These are phyloP conservation scores for Cheilosia variabilis DNA, from an alignment of 2,888 invertebrate genomes.

Conservation along the genomic window DNA sequence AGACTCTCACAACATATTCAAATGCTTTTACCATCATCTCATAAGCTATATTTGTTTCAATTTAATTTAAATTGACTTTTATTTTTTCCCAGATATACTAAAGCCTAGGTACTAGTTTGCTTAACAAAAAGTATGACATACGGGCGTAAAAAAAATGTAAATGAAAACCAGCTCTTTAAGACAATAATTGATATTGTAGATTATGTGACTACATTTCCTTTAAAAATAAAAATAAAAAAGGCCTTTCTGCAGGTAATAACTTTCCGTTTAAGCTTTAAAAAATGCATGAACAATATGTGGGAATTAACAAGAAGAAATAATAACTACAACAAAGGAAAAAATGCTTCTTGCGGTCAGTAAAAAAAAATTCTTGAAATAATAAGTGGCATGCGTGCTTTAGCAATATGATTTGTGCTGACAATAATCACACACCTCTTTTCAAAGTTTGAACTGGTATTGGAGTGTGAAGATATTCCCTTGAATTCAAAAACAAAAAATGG, in stretches of 20 bases:
- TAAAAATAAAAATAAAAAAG: constrained; percentile 7
- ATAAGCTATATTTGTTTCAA: no score
- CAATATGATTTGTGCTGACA: constrained; percentile 39
- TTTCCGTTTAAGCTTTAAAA: constrained; percentile 13
- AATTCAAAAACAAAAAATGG: no score
- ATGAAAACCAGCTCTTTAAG: constrained; percentile 10
- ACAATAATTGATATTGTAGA: constrained; percentile 28
- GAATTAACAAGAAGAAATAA: neutral
- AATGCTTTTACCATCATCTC: no score
- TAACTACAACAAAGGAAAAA: constrained; percentile 15
- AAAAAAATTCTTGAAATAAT: neutral
- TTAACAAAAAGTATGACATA: no score
- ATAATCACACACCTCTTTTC: constrained; percentile 26
- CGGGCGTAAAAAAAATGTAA: constrained; percentile 8
- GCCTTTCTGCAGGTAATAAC: neutral
- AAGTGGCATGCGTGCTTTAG: constrained; percentile 38
- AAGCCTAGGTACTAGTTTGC: no score
- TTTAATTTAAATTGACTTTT: no score
- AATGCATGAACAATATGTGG: constrained; percentile 15
- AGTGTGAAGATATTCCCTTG: neutral
- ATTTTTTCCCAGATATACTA: no score
- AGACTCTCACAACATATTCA: no score
- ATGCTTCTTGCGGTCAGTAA: constrained; percentile 6
- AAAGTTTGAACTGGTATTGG: neutral
- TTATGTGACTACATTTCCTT: neutral